A percentile compares a stretch with the other conserved stretches of the same genome.
Conservation (phyloP, 2,888 invertebrate species). For the Drosophila formosana region DNA sequence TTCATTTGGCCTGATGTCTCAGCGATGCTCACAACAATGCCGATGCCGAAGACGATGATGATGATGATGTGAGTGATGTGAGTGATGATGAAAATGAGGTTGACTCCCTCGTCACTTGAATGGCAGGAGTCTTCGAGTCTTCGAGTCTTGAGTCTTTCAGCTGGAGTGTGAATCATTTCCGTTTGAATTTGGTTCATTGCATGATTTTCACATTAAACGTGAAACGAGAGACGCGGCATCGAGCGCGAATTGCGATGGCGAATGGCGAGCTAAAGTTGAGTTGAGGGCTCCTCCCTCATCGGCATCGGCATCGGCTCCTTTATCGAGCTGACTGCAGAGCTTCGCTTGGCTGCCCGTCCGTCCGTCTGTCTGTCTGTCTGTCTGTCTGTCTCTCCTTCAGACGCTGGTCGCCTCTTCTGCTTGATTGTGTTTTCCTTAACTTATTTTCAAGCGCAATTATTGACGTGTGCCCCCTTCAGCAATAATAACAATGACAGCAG, state of each 20-base stretch:
- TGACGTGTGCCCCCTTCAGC: conserved; percentile 70
- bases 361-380: conserved; percentile 9
- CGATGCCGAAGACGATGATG: conserved; percentile 12
- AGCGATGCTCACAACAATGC: conserved; percentile 35
- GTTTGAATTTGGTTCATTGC: conserved; percentile 81
- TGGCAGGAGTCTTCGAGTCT: conserved; percentile 7
- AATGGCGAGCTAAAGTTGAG: background rate
- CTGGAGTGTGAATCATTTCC: conserved; percentile 80
- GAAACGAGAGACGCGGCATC: conserved; percentile 21
- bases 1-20: conserved; percentile 45
- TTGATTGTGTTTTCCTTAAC: conserved; percentile 76
- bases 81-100: conserved; percentile 21
- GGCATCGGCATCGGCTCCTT: conserved; percentile 18
- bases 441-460: conserved; percentile 75
- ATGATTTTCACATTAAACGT: conserved; percentile 78
- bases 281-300: conserved; percentile 2
- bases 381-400: conserved; percentile 15
- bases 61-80: conserved; percentile 1
- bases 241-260: background rate
- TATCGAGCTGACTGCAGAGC: conserved; percentile 42
- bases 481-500: conserved; percentile 47
- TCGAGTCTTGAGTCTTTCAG: conserved; percentile 44
- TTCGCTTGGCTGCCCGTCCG: conserved; percentile 42
- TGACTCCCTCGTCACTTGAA: conserved; percentile 44
- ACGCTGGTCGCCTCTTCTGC: conserved; percentile 49